phyloP scores from a whole-genome alignment of 2,797 vertebrate species.

The Australoheros facetus region DNA sequence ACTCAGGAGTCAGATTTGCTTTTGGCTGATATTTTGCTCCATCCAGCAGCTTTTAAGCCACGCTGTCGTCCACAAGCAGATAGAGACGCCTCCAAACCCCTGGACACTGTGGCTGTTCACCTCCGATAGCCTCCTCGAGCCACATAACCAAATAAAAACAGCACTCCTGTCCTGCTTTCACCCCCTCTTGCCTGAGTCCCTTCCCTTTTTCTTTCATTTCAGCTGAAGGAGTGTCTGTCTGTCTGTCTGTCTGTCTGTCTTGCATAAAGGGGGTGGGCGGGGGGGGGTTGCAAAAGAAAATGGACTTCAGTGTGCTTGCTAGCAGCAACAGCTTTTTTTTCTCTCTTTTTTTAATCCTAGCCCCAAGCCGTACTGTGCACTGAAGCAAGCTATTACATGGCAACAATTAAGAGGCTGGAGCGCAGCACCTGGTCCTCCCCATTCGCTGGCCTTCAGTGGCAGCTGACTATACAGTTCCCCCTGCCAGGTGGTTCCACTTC shows the following conservation, averaged over 20 bases:
- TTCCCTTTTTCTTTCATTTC: conserved; percentile 29
- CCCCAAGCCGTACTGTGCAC: conserved; percentile 80
- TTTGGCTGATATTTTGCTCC: not conserved
- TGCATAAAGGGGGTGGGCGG: not conserved
- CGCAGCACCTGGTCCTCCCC: conserved; percentile 85
- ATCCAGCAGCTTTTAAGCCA: conserved; percentile 15
- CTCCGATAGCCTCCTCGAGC: conserved; percentile 54
- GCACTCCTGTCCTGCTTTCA: conserved; percentile 37
- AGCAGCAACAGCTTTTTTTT: conserved; percentile 74
- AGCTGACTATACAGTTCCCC: conserved; percentile 83
- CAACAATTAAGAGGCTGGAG: conserved; percentile 82
- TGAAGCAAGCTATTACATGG: conserved; percentile 85
- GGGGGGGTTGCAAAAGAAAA: conserved; percentile 61
- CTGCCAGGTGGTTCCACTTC: conserved; percentile 89
- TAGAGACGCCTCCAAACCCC: conserved; percentile 42
- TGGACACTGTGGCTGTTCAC: conserved; percentile 27
- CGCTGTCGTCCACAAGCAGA: conserved; percentile 43
- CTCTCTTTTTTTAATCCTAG: conserved; percentile 70
- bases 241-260: conserved; percentile 41
- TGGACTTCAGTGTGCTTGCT: conserved; percentile 66
- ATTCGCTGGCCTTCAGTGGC: conserved; percentile 79
- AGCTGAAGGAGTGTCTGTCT: conserved; percentile 41
- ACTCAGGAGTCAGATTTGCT: not conserved
- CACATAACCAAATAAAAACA: conserved; percentile 22
- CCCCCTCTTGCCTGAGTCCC: conserved; percentile 14